These are phyloP conservation scores for Phortica okadai DNA, from an alignment of 2,888 invertebrate genomes.

Conservation along the genomic window DNA sequence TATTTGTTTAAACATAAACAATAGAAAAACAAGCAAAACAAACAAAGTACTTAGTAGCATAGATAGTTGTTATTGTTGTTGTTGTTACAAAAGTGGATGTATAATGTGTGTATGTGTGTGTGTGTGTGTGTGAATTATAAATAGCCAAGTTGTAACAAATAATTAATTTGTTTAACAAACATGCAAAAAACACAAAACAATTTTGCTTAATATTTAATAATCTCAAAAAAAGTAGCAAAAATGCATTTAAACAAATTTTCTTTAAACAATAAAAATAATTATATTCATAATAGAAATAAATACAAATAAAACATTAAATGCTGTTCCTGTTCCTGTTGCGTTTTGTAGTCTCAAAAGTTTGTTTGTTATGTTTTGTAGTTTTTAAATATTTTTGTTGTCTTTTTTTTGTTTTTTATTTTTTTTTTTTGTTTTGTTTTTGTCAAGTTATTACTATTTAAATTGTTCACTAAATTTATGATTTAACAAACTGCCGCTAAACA, in stretches of 20 bases:
- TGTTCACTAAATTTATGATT: slow-evolving; percentile 23
- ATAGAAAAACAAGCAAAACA: neutral
- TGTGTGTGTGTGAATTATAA: slow-evolving; percentile 37
- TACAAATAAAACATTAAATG: slow-evolving; percentile 57
- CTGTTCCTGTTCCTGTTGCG: slow-evolving; percentile 69
- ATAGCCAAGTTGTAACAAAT: neutral
- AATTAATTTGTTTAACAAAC: neutral
- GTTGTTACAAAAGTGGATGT: slow-evolving; percentile 34
- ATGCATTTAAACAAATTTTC: slow-evolving; percentile 8
- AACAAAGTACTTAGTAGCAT: slow-evolving; percentile 36
- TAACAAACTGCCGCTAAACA: slow-evolving; percentile 34
- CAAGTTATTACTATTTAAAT: slow-evolving; percentile 10
- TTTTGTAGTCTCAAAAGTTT: slow-evolving; percentile 67
- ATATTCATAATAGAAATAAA: slow-evolving; percentile 59
- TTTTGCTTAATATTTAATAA: slow-evolving; percentile 30
- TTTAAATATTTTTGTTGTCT: slow-evolving; percentile 24
- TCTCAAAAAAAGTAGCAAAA: slow-evolving; percentile 23
- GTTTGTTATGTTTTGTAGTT: slow-evolving; percentile 39
- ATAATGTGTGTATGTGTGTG: slow-evolving; percentile 37
- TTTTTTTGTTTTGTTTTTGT: slow-evolving; percentile 27
- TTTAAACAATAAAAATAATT: slow-evolving; percentile 28
- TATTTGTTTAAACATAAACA: slow-evolving; percentile 38
- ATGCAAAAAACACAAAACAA: slow-evolving; percentile 6
- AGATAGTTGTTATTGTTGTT: slow-evolving; percentile 43
- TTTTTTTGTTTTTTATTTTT: slow-evolving; percentile 13